A percentile compares a stretch with the other conserved stretches of the same genome.
Evolutionary conservation across 1,140 invertebrate genomes (phyloP).

Genomic region (Nilaparvata lugens): DNA sequence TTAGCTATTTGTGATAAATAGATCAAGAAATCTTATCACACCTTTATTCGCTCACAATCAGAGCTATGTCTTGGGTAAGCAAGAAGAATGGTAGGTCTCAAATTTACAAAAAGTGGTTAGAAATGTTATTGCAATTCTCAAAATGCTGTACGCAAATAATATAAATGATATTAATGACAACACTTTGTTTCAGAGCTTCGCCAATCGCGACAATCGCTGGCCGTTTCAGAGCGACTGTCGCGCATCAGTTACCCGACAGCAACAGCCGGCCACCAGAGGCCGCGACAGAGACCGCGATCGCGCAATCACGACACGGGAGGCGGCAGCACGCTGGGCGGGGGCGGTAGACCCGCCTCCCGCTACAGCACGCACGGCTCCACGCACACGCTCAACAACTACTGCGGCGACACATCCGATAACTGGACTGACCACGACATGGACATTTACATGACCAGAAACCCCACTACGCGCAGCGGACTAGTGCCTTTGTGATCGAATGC

Average conservation of each 20-base stretch:
- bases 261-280: slow-evolving; percentile 46
- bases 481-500: slow-evolving; percentile 46
- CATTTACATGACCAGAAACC: slow-evolving; percentile 86
- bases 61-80: no score
- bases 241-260: slow-evolving; percentile 49
- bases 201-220: slow-evolving; percentile 70
- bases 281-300: slow-evolving; percentile 52
- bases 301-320: slow-evolving; percentile 33
- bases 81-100: no score
- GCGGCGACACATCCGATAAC: slow-evolving; percentile 72
- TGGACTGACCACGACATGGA: slow-evolving; percentile 95
- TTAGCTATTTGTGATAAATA: no score
- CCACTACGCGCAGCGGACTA: slow-evolving; percentile 70
- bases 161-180: slow-evolving; percentile 3
- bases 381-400: slow-evolving; percentile 73
- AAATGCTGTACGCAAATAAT: no score
- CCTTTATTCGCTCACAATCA: no score
- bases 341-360: slow-evolving; percentile 31
- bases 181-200: slow-evolving; percentile 52
- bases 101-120: no score
- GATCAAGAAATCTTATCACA: no score
- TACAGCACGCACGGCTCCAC: slow-evolving; percentile 62
- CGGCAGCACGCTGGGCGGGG: slow-evolving; percentile 26
- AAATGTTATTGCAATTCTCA: no score
- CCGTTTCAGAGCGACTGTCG: slow-evolving; percentile 67